phyloP scores from a whole-genome alignment of 2,888 invertebrate genomes.

The Dromius quadrimaculatus region DNA sequence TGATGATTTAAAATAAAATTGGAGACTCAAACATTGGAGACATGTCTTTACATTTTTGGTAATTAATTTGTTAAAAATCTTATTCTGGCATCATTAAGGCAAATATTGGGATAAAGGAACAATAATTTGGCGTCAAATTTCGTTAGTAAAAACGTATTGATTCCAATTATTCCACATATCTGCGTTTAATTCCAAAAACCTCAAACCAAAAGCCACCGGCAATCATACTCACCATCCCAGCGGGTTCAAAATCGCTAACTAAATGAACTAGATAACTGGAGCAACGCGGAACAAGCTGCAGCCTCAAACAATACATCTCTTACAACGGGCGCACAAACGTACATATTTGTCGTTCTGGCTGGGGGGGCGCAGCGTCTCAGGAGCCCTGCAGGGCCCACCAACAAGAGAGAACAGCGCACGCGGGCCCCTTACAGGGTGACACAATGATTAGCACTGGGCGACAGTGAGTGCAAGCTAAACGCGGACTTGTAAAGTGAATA shows the following conservation, averaged over 20 bases:
- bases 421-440: neutral
- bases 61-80: too few relatives aligned
- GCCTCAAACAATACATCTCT: neutral
- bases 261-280: neutral
- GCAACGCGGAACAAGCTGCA: neutral
- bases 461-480: too few relatives aligned
- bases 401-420: neutral
- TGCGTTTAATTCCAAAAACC: neutral
- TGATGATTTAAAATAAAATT: too few relatives aligned
- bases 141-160: too few relatives aligned
- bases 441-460: conserved; percentile 13
- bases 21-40: too few relatives aligned
- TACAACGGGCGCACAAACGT: neutral
- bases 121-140: too few relatives aligned
- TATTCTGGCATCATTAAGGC: neutral
- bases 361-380: neutral
- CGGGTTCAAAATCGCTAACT: neutral
- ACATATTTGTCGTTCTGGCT: neutral
- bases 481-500: neutral
- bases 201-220: too few relatives aligned
- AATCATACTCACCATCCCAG: neutral
- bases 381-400: conserved; percentile 10
- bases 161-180: neutral
- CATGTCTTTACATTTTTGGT: too few relatives aligned
- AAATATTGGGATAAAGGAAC: too few relatives aligned